phyloP scores from a whole-genome alignment of 2,113 vertebrate genomes.

The Austrofundulus limnaeus region DNA sequence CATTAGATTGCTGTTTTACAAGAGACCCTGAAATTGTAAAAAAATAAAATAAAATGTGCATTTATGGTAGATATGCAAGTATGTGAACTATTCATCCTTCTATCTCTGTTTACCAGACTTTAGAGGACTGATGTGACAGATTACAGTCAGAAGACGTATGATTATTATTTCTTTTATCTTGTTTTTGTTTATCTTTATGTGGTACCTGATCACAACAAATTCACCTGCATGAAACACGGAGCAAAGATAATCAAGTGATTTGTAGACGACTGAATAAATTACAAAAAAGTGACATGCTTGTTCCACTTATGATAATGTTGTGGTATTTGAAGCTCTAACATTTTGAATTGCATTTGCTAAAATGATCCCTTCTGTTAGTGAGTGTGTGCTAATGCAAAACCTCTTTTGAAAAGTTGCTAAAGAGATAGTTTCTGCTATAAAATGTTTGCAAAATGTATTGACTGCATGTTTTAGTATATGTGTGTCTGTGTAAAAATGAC shows the following conservation, averaged over 20 bases:
- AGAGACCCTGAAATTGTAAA: conserved; percentile 36
- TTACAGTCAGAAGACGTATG: conserved; percentile 10
- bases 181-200: not conserved
- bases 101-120: conserved; percentile 42
- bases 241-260: conserved; percentile 7
- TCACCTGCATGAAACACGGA: not conserved
- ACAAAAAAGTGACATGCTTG: not conserved
- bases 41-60: no score
- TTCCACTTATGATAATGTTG: not conserved
- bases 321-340: not conserved
- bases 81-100: conserved; percentile 5
- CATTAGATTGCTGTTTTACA: conserved; percentile 46
- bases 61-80: conserved; percentile 9
- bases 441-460: conserved; percentile 53
- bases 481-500: not conserved
- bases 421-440: conserved; percentile 54
- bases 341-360: conserved; percentile 22
- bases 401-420: conserved; percentile 44
- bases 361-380: conserved; percentile 17
- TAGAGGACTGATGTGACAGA: conserved; percentile 24
- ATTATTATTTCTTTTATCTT: not conserved
- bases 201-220: not conserved
- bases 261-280: not conserved
- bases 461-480: conserved; percentile 34
- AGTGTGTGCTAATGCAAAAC: conserved; percentile 29